Percentiles rank a stretch among this genome's conserved stretches.
These are phyloP conservation scores for Diachrysia chrysitis DNA, from an alignment of 2,888 invertebrate genomes.

Conservation along the genomic window DNA sequence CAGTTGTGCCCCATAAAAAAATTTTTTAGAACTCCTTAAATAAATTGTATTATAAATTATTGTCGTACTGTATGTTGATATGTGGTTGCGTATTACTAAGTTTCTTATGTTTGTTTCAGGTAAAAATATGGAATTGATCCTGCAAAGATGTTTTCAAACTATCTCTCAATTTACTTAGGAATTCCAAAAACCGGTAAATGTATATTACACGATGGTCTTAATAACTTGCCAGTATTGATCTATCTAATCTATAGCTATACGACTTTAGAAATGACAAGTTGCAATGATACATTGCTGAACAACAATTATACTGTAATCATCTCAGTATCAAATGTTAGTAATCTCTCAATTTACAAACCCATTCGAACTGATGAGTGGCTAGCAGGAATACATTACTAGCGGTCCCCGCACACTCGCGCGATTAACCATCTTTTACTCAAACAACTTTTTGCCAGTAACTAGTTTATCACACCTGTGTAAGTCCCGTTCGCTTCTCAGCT, in stretches of 20 bases:
- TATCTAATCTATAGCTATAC: neutral
- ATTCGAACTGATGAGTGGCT: neutral
- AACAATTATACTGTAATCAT: slow-evolving; percentile 4
- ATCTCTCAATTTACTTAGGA: slow-evolving; percentile 2
- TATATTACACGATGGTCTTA: neutral
- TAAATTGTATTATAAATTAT: neutral
- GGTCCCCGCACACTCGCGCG: neutral
- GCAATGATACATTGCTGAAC: slow-evolving; percentile 1
- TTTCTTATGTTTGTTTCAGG: slow-evolving; percentile 45
- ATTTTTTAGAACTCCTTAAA: slow-evolving; percentile 1
- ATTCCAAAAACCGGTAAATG: neutral
- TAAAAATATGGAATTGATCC: slow-evolving; percentile 26
- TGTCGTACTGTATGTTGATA: neutral
- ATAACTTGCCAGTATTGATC: neutral
- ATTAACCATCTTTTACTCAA: neutral
- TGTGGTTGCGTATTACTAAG: neutral
- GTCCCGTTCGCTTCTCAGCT: neutral
- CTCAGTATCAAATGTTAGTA: slow-evolving; percentile 2
- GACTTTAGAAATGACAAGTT: neutral
- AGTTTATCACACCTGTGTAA: neutral
- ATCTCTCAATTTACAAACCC: neutral
- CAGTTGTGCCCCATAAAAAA: neutral
- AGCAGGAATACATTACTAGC: neutral
- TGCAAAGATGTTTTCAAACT: neutral
- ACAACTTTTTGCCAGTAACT: neutral